These are phyloP conservation scores for Lepidurus packardi DNA, from an alignment of 1,140 invertebrate species.

Conservation along the genomic window DNA sequence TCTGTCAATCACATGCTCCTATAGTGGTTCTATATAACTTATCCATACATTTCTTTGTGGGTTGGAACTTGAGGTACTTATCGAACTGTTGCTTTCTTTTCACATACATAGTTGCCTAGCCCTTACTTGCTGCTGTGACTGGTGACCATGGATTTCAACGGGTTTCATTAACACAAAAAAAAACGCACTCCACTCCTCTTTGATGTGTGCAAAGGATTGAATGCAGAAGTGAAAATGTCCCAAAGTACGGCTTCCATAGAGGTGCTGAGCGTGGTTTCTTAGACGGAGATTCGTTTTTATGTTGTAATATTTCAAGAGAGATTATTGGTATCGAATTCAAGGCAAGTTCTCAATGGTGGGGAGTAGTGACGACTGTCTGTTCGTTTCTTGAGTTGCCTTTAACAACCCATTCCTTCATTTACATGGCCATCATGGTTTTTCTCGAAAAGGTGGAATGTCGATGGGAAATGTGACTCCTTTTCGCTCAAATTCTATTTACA, in stretches of 20 bases:
- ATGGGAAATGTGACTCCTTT: constrained; percentile 10
- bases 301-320: too few relatives aligned
- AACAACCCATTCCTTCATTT: not conserved
- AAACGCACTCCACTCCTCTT: not conserved
- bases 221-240: too few relatives aligned
- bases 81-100: not conserved
- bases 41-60: not conserved
- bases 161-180: not conserved
- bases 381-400: not conserved
- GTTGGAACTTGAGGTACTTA: not conserved
- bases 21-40: not conserved
- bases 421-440: not conserved
- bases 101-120: not conserved
- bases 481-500: not conserved
- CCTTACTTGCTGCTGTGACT: constrained; percentile 11
- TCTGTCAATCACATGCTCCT: not conserved
- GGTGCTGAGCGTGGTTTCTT: too few relatives aligned
- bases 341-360: too few relatives aligned
- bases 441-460: not conserved
- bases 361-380: not conserved
- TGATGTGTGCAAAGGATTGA: not conserved
- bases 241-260: too few relatives aligned
- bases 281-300: too few relatives aligned
- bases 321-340: too few relatives aligned
- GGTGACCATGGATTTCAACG: not conserved